Evolutionary conservation across 1,140 invertebrate genomes (phyloP), one percentile per base, ranked within the genome.

Genomic region (Drosophila lowei): DNA sequence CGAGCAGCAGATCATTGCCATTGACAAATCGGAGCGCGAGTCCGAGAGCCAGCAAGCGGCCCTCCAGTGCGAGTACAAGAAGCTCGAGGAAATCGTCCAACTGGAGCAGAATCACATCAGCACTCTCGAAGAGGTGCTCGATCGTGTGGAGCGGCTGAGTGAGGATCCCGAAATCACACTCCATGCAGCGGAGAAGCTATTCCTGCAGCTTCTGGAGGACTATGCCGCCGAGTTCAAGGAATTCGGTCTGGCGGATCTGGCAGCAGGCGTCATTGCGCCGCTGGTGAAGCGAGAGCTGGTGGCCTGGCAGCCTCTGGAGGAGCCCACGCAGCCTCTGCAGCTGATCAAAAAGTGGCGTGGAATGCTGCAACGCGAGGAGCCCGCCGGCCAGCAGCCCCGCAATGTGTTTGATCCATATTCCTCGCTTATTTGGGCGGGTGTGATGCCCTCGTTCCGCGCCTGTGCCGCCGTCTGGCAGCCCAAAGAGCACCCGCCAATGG

Each of bases 1-100:
- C 65, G 98, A 99, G 92, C 96, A 99, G 92, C 95, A 98, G 81
- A 99, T 99, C 52, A 96, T 99, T 34, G 93, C 95, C 74, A 98
- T 97, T 86, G 97, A 98, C 71, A 94, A 95, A 52, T 95, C 95
- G 81, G 93, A 96, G 25, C 93, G 95, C 13, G 93, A 95, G 84
- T 94, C 96, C 9, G 94, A 94, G 72, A 97, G 99, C 89, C 93
- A 95, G 67, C 93, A 96, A 6, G 93, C 97, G 0, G 94, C 94
- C 3, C 91, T 99, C 9, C 94, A 96, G 75, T 94, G 96, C 66
- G 98, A 99, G 88, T 92, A 96, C 41, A 94, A 94, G 38, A 94
- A 94, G 62, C 92, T 98, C 54, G 93, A 94, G 43, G 94, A 94
- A 70, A 92, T 95, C n/a, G 91, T 97, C 16, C 91, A 93, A 9